Evolutionary conservation across 2,797 vertebrate species (phyloP).

Genomic region (Strix occidentalis): DNA sequence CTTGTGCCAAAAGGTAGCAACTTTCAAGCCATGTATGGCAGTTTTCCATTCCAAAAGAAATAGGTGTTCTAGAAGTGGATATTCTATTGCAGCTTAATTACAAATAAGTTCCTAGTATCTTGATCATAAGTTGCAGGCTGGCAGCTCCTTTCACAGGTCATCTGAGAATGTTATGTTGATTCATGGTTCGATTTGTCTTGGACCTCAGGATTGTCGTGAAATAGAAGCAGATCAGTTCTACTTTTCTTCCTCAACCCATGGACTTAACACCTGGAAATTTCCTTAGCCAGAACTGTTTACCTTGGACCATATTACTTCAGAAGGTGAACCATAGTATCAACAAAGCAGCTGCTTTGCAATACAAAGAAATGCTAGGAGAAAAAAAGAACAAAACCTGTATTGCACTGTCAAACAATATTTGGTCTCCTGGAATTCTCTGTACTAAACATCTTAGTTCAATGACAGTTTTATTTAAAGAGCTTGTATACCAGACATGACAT

Average conservation of each 20-base stretch:
- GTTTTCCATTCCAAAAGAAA: not conserved
- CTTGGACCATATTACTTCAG: not conserved
- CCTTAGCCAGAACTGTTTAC: not conserved
- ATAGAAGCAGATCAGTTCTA: not conserved
- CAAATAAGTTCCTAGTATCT: not conserved
- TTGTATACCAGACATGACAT: not conserved
- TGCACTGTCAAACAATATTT: not conserved
- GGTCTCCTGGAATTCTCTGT: not conserved
- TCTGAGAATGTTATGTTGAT: not conserved
- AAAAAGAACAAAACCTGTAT: not conserved
- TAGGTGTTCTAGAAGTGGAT: not conserved
- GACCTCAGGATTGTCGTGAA: not conserved
- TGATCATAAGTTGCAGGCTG: not conserved
- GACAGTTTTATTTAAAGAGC: not conserved
- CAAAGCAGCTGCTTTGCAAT: conserved; percentile 26
- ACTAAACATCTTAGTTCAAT: not conserved
- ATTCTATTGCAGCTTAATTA: not conserved
- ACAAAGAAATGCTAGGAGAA: not conserved
- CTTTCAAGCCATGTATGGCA: not conserved
- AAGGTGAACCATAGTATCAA: conserved; percentile 23
- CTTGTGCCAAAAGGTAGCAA: not conserved
- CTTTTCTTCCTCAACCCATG: not conserved
- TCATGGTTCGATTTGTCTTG: not conserved
- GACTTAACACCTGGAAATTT: conserved; percentile 29
- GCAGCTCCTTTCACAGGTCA: not conserved